Percentiles rank a stretch among this genome's conserved stretches.
Conservation (phyloP, 2,797 vertebrate species). For the Clamator glandarius region DNA sequence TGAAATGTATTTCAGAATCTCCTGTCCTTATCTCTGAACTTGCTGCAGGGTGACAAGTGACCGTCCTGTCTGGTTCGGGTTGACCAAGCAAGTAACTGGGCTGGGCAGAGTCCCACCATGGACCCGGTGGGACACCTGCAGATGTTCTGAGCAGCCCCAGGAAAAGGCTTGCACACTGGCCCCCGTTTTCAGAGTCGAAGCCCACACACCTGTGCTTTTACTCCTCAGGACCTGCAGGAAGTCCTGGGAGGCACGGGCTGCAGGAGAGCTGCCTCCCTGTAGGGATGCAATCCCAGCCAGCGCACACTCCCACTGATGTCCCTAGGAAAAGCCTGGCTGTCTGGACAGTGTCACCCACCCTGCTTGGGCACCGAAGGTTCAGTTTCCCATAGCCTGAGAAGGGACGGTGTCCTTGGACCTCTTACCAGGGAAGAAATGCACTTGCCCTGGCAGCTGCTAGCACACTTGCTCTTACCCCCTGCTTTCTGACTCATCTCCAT, state of each 20-base stretch:
- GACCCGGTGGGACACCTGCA: not conserved
- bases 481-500: not conserved
- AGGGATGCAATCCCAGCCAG: fast-evolving
- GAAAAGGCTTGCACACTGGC: not conserved
- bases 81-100: not conserved
- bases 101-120: not conserved
- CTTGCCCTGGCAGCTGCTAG: not conserved
- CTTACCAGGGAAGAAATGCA: not conserved
- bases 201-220: fast-evolving
- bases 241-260: not conserved
- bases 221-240: fast-evolving
- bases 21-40: not conserved
- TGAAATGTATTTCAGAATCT: not conserved
- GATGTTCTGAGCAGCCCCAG: not conserved
- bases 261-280: not conserved
- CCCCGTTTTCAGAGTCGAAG: not conserved
- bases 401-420: not conserved
- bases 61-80: fast-evolving
- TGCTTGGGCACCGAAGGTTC: not conserved
- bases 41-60: not conserved
- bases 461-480: fast-evolving
- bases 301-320: fast-evolving
- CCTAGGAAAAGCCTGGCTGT: not conserved
- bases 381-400: fast-evolving
- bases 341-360: fast-evolving